These are phyloP conservation scores for Onchidella celtica DNA, from an alignment of 2,888 invertebrate species.

Conservation along the genomic window DNA sequence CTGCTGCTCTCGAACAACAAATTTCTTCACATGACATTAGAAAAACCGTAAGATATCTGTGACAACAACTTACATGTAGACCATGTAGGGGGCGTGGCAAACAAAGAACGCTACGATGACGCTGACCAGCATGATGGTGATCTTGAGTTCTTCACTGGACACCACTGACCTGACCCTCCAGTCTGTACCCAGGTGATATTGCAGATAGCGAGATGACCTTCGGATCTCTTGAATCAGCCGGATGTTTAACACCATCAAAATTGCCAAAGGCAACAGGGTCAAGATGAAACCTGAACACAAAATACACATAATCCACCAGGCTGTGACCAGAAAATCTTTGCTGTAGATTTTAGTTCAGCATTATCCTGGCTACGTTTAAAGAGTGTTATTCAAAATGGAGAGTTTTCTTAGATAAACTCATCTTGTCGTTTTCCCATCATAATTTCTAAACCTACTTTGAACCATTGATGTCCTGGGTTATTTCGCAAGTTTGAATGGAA, in stretches of 20 bases:
- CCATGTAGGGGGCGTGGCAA: slow-evolving; percentile 75
- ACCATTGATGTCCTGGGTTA: too few relatives aligned
- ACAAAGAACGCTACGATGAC: slow-evolving; percentile 77
- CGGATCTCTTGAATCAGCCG: slow-evolving; percentile 76
- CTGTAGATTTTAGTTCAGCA: too few relatives aligned
- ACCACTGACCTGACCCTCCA: slow-evolving; percentile 64
- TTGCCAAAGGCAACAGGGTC: slow-evolving; percentile 65
- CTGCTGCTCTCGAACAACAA: too few relatives aligned
- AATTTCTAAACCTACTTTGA: too few relatives aligned
- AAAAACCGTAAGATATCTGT: too few relatives aligned
- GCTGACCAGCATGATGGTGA: slow-evolving; percentile 77
- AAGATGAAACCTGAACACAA: slow-evolving; percentile 41
- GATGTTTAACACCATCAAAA: slow-evolving; percentile 71
- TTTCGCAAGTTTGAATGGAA: too few relatives aligned
- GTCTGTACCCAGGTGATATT: slow-evolving; percentile 56
- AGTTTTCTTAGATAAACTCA: too few relatives aligned
- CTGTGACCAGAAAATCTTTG: too few relatives aligned
- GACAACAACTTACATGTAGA: slow-evolving; percentile 57
- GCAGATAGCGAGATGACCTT: slow-evolving; percentile 74
- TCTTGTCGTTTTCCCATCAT: background rate
- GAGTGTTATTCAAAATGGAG: too few relatives aligned
- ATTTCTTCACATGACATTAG: too few relatives aligned
- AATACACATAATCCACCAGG: too few relatives aligned
- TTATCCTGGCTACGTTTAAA: too few relatives aligned
- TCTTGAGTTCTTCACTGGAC: slow-evolving; percentile 74